Base-by-base conservation (phyloP, 2,888 invertebrate genomes). In the Limnephilus lunatus region DNA sequence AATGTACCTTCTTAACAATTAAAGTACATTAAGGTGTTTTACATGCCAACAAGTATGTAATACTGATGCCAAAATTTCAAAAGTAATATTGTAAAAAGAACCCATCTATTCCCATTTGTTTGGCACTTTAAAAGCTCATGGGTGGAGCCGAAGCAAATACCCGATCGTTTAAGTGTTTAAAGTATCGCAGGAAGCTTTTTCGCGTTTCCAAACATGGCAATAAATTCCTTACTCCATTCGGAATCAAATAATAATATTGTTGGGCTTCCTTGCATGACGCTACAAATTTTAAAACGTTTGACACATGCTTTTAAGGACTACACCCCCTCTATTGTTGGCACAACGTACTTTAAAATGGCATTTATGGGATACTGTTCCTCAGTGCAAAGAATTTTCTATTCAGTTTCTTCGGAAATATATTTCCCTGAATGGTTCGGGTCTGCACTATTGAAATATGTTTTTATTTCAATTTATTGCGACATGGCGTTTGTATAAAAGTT, bases 221-320 rank as follows among this genome's bases (percentile, higher is more conserved):
- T 93, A 93, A 93, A 93, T 93, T 90, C 44, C 80, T 80, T 81
- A 39, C 88, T 91, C 92, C 91, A 92, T 92, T 92, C 81, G 89
- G 91, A 91, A 91, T 92, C 91, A 81, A 91, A 90, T 90, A 92
- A 90, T 90, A 90, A 86, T 83, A 82, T 89, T 35, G 88, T 39
- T 48, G 85, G 53, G 87, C 88, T 88, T 86, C 80, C 90, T 87
- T 87, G 81, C 93, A 83, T 93, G 92, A 93, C 91, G 93, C 93
- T 90, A 93, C 93, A 93, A 93, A 93, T 93, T 93, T 93, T 92
- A 92, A 93, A 93, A 68, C 91, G 93, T 93, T 93, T 93, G 93
- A 93, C 93, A 93, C 93, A 93, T 93, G 93, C 93, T 93, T 93
- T 93, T 93, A 93, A 90, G 90, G 90, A 92, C 90, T 86, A 48